Base-by-base conservation (phyloP, 2,797 vertebrate genomes). In the Ptychadena robeensis region DNA sequence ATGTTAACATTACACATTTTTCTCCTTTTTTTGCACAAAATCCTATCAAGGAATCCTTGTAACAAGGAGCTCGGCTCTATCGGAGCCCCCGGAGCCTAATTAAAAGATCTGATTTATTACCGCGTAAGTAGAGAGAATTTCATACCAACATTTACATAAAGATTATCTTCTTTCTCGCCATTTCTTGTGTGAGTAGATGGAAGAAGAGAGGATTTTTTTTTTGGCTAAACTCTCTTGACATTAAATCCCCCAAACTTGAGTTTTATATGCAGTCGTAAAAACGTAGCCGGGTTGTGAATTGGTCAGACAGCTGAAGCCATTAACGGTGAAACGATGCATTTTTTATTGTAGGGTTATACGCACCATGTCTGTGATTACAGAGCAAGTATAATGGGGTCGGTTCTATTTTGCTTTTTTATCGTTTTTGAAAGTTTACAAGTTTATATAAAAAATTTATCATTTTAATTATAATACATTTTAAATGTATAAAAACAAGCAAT, bases 101-200 rank as follows among this genome's bases (percentile, higher is more conserved):
- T 84, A 84, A 84, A 74, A 84, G 70, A 73, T 73, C 82, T 84
- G 82, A 84, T 84, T 84, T 84, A 84, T 84, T 79, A 66, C 32
- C 59, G 82, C 34, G 30, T 28, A 72, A 38, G 82, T 48, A 75
- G 71, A 48, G 61, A 79, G 70, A 79, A 79, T 84, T 80, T 74
- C 76, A 63, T 67, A 79, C 72, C 63, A 84, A 79, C 82, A 84
- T 87, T 88, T 86, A 80, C 27, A 8, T 66, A 78, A 75, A 81
- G 72, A 77, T 85, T 40, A 64, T 73, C 80, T 77, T 80, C n/a
- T 76, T 65, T 79, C 85, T 75, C 28, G 12, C 79, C 79, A 65
- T 69, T 44, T 6, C 85, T 86, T 85, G 82, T 3, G 15, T 79
- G 34, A 74, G 9, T 1, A 0, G 37, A 63, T 79, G 79, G 81